Base-by-base conservation (phyloP, 2,888 invertebrate genomes). In the Spodoptera exigua region DNA sequence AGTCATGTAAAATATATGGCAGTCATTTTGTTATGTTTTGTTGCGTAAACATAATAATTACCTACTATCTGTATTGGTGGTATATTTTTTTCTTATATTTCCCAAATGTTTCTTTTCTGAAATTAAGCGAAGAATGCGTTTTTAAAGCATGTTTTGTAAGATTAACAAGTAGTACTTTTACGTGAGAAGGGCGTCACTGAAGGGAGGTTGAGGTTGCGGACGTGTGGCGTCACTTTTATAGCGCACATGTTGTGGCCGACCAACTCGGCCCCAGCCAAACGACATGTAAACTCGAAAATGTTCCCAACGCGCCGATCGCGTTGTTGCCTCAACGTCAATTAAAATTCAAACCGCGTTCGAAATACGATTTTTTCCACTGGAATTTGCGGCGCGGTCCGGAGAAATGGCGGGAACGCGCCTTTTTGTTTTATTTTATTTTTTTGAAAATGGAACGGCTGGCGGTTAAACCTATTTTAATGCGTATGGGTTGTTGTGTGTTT, bases 331-430 rank as follows among this genome's bases (percentile, higher is more conserved):
- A 92, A 90, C 90, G 92, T 93, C 94, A 93, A 94, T 94, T 94
- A 94, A 94, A 94, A 94, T 94, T 94, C 94, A 94, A 93, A 92
- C 90, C 92, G 90, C 94, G 94, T 93, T 90, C 93, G 93, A 91
- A 94, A 93, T 93, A 92, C 94, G 94, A 94, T 94, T 94, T 94
- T 94, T 94, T 93, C 91, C 89, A 85, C 85, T 87, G 94, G 94
- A 93, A 94, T 94, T 92, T 92, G 93, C 88, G 93, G 93, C 89
- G 90, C 83, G 89, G 89, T 85, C 85, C 86, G 81, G 89, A 89
- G 93, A 91, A 92, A 92, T 92, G 91, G 91, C 91, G 88, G 88
- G 92, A 90, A 89, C 90, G 91, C 90, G 91, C 89, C 91, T 91
- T 91, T 92, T 92, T 91, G 89, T 92, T 91, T 93, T 92, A 89